These are phyloP conservation scores for Porites australiensis DNA, from an alignment of 64 coral and sea anemone species.

Conservation along the genomic window DNA sequence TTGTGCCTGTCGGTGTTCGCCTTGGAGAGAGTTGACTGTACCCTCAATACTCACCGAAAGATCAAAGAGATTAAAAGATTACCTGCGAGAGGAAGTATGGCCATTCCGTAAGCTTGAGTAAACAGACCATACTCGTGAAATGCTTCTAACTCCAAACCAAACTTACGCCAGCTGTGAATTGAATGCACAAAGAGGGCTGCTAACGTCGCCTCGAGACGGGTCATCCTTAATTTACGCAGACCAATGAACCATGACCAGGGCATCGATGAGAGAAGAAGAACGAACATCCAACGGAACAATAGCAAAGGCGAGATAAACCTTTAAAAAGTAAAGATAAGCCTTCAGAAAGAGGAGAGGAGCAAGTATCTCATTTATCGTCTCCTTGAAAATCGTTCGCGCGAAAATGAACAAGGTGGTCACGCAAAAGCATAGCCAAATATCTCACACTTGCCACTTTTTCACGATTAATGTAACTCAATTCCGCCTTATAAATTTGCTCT, in stretches of 20 bases:
- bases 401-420: too few species aligned
- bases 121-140: constrained; percentile 81
- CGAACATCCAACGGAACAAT: constrained; percentile 83
- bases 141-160: constrained; percentile 82
- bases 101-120: constrained; percentile 88
- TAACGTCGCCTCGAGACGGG: constrained; percentile 61
- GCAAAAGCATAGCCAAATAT: too few species aligned
- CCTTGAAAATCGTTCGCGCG: too few species aligned
- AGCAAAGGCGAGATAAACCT: constrained; percentile 68
- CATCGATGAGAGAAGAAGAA: constrained; percentile 66
- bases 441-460: too few species aligned
- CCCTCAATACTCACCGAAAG: not conserved
- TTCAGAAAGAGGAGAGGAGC: not conserved
- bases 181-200: constrained; percentile 60
- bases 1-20: too few species aligned
- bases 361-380: too few species aligned
- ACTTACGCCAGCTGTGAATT: constrained; percentile 75
- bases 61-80: not conserved
- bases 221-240: constrained; percentile 71
- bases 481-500: too few species aligned
- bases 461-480: too few species aligned
- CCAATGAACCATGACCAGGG: constrained; percentile 78
- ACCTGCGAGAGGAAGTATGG: constrained; percentile 79
- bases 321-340: not conserved
- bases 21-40: too few species aligned